These are phyloP conservation scores for Blennius ocellaris DNA, from an alignment of 2,113 vertebrate genomes.

Conservation along the genomic window DNA sequence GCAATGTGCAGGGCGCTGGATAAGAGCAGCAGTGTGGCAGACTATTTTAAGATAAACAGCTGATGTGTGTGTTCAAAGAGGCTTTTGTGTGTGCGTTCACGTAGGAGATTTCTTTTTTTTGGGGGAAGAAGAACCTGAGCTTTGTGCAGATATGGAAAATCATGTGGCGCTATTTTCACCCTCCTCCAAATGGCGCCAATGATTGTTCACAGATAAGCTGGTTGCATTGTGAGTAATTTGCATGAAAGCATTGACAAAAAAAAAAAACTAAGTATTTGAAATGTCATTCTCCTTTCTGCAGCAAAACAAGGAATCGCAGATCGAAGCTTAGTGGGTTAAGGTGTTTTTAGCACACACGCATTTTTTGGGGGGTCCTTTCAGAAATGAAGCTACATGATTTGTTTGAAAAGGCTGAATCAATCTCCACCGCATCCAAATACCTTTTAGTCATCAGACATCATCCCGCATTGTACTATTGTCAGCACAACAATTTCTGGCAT, in stretches of 20 bases:
- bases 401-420: conserved; percentile 48
- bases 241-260: conserved; percentile 62
- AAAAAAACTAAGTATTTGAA: conserved; percentile 40
- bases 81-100: conserved; percentile 59
- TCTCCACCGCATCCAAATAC: conserved; percentile 49
- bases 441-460: conserved; percentile 65
- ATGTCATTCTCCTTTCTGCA: conserved; percentile 31
- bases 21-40: conserved; percentile 35
- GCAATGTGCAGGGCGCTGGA: conserved; percentile 49
- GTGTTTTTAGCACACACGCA: conserved; percentile 30
- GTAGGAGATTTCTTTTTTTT: conserved; percentile 23
- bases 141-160: conserved; percentile 70
- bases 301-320: conserved; percentile 33
- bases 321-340: conserved; percentile 37
- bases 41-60: conserved; percentile 66
- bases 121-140: conserved; percentile 45
- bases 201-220: conserved; percentile 68
- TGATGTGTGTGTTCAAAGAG: conserved; percentile 56
- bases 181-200: conserved; percentile 65
- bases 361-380: conserved; percentile 43
- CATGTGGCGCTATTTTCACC: conserved; percentile 59
- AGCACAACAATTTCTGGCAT: conserved; percentile 59
- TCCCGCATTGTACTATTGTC: conserved; percentile 54
- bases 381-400: conserved; percentile 15
- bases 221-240: conserved; percentile 63